Percentiles rank a stretch among this genome's conserved stretches.
phyloP scores from a whole-genome alignment of 37 sponge, comb jelly and placozoan genomes.

The Haliclona indistincta region DNA sequence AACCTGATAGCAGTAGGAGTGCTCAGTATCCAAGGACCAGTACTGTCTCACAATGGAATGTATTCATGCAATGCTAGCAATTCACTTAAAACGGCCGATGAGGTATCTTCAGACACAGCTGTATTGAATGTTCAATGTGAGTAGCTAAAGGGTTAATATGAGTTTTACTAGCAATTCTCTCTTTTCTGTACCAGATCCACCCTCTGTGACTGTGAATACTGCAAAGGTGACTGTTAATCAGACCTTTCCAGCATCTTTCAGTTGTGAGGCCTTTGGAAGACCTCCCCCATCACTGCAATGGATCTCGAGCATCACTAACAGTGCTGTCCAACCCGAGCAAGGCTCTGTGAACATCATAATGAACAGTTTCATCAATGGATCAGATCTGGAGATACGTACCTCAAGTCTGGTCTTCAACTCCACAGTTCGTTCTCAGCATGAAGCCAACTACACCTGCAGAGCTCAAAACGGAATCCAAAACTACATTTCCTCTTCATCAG shows the following conservation, averaged over 20 bases:
- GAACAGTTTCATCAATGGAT: not conserved
- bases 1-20: not conserved
- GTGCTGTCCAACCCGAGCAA: no score
- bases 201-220: not conserved
- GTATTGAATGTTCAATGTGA: constrained; percentile 6
- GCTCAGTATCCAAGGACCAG: not conserved
- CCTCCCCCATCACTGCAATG: not conserved
- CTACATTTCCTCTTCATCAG: not conserved
- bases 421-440: not conserved
- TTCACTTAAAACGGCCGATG: not conserved
- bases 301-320: not conserved
- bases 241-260: not conserved
- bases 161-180: not conserved
- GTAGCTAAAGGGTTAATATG: not conserved
- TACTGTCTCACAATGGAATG: not conserved
- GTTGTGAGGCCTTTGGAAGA: not conserved
- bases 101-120: not conserved
- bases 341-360: not conserved
- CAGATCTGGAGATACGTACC: not conserved
- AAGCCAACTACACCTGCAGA: not conserved
- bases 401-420: not conserved
- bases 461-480: not conserved
- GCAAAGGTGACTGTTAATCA: not conserved
- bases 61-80: constrained; percentile 5
- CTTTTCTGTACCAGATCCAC: not conserved